Percentiles rank a stretch among this genome's conserved stretches.
Evolutionary conservation across 2,888 invertebrate genomes (phyloP).

Genomic region (Ganaspis brasiliensis): DNA sequence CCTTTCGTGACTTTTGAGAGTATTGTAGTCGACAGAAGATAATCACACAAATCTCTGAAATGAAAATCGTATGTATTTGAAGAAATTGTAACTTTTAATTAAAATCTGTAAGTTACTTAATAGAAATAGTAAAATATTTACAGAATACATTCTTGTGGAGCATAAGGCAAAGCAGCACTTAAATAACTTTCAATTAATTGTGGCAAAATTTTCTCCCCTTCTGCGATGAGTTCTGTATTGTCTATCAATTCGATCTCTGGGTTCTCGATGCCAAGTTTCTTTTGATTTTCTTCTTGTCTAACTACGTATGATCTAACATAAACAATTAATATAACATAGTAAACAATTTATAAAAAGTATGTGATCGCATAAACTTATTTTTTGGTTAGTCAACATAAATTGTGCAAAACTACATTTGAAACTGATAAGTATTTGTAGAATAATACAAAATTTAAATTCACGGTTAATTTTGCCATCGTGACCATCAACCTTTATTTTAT

Average conservation of each 20-base stretch:
- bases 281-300: constrained; percentile 86
- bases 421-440: too few relatives aligned
- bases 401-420: too few relatives aligned
- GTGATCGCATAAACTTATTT: too few relatives aligned
- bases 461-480: too few relatives aligned
- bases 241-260: constrained; percentile 83
- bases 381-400: too few relatives aligned
- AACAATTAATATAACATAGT: too few relatives aligned
- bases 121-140: constrained; percentile 70
- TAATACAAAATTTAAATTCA: too few relatives aligned
- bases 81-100: too few relatives aligned
- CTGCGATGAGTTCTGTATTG: constrained; percentile 86
- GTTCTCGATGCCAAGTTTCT: constrained; percentile 86
- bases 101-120: neutral
- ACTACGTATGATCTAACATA: constrained; percentile 87
- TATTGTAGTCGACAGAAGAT: constrained; percentile 86
- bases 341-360: too few relatives aligned
- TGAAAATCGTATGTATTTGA: too few relatives aligned
- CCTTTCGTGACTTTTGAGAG: constrained; percentile 87
- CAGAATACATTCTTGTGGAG: constrained; percentile 89
- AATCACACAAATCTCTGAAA: constrained; percentile 84
- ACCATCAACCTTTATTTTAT: too few relatives aligned
- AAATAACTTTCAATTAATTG: constrained; percentile 87
- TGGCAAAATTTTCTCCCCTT: constrained; percentile 86
- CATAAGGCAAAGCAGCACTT: constrained; percentile 86